These are phyloP conservation scores for Merodon equestris DNA, from an alignment of 2,888 invertebrate species.

Conservation along the genomic window DNA sequence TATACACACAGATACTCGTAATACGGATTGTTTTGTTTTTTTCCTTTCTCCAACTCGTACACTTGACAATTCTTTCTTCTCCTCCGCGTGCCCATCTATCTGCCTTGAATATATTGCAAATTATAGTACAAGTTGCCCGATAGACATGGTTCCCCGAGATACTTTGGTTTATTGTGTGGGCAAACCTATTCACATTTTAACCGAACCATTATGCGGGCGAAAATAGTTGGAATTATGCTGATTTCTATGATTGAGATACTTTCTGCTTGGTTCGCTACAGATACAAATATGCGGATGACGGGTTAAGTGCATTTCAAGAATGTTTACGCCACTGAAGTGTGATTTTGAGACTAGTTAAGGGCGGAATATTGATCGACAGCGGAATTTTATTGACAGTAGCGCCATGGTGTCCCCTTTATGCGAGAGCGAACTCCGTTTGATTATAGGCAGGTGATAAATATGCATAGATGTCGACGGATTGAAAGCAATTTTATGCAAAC, in stretches of 20 bases:
- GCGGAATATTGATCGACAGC: too few species aligned
- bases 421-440: not conserved
- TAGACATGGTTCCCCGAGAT: slow-evolving; percentile 16
- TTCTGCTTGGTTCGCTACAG: too few species aligned
- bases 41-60: slow-evolving; percentile 38
- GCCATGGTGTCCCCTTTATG: slow-evolving; percentile 6
- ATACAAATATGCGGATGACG: not conserved
- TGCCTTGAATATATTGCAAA: slow-evolving; percentile 61
- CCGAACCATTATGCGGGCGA: slow-evolving; percentile 58
- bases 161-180: slow-evolving; percentile 19
- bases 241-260: slow-evolving; percentile 53
- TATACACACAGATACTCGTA: slow-evolving; percentile 11
- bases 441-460: slow-evolving; percentile 4
- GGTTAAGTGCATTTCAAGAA: slow-evolving; percentile 6
- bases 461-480: not conserved
- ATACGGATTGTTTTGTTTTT: slow-evolving; percentile 17
- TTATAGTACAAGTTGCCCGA: slow-evolving; percentile 56
- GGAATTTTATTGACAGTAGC: not conserved
- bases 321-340: too few species aligned
- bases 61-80: slow-evolving; percentile 56
- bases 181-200: slow-evolving; percentile 29
- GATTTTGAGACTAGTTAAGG: too few species aligned
- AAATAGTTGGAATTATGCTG: slow-evolving; percentile 57
- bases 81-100: slow-evolving; percentile 26
- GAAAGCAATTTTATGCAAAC: slow-evolving; percentile 26